Evolutionary conservation across 2,113 vertebrate species (phyloP).

Genomic region (Neomonachus schauinslandi): DNA sequence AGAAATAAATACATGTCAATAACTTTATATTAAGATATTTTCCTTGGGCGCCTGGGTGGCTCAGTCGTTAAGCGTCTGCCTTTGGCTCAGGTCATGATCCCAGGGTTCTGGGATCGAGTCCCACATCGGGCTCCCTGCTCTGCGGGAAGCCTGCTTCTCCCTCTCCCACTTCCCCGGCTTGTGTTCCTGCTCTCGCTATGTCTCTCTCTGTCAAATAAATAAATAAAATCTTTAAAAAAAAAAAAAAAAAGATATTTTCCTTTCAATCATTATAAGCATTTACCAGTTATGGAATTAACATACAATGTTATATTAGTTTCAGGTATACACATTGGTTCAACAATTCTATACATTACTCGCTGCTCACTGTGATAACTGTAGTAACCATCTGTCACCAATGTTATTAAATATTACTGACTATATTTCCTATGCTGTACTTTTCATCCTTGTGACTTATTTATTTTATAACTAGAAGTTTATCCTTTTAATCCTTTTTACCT

Average conservation of each 20-base stretch:
- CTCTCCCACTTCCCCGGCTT: too few relatives aligned
- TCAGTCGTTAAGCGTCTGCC: too few relatives aligned
- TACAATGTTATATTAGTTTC: neutral
- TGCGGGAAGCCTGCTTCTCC: too few relatives aligned
- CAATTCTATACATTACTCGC: neutral
- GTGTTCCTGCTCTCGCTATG: too few relatives aligned
- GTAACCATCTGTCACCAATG: neutral
- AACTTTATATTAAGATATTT: neutral
- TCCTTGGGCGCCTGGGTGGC: too few relatives aligned
- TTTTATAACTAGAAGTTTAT: neutral
- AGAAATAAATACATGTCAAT: neutral
- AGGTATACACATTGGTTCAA: neutral
- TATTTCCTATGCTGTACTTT: neutral
- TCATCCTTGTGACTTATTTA: neutral
- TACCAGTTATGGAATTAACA: neutral
- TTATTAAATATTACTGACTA: neutral
- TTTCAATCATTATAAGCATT: constrained; percentile 2
- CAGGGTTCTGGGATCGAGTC: too few relatives aligned
- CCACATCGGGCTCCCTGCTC: too few relatives aligned
- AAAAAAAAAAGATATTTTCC: neutral
- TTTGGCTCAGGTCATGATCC: too few relatives aligned
- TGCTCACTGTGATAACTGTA: neutral
- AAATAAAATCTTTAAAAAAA: too few relatives aligned
- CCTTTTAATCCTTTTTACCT: neutral
- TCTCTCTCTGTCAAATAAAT: too few relatives aligned